These are phyloP conservation scores for Pissodes strobi DNA, from an alignment of 1,140 invertebrate genomes.

Conservation along the genomic window DNA sequence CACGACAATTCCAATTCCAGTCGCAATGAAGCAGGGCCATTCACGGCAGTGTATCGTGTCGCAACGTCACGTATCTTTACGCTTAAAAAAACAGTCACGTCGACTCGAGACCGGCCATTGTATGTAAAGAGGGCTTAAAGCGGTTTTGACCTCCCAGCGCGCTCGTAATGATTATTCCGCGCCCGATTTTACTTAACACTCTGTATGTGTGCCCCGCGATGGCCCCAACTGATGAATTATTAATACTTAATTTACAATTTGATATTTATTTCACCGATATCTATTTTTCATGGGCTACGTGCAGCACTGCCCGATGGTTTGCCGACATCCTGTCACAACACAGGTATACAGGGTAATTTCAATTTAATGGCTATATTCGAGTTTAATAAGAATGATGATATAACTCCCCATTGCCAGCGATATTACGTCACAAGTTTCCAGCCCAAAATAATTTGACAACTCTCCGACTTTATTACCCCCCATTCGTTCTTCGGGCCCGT, in stretches of 20 bases:
- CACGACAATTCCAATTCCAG: no score
- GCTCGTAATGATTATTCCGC: constrained; percentile 8
- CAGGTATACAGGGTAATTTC: no score
- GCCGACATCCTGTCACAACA: constrained; percentile 12
- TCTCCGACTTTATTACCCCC: constrained; percentile 25
- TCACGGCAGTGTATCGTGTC: constrained; percentile 13
- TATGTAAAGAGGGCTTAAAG: constrained; percentile 13
- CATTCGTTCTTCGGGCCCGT: no score
- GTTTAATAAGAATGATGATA: no score
- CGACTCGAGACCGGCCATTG: constrained; percentile 7
- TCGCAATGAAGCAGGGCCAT: no score
- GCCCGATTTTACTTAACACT: constrained; percentile 18
- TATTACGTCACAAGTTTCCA: no score
- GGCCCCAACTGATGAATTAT: constrained; percentile 7
- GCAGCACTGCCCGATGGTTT: neutral
- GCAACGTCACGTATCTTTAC: constrained; percentile 6
- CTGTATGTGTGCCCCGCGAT: constrained; percentile 10
- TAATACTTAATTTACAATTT: constrained; percentile 18
- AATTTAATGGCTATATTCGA: no score
- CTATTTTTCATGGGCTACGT: constrained; percentile 11
- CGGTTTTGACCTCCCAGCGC: constrained; percentile 10
- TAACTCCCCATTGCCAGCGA: no score
- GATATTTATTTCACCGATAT: constrained; percentile 1
- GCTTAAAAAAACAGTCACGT: constrained; percentile 9
- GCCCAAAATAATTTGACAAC: no score